Evolutionary conservation across 1,140 invertebrate species (phyloP).

Genomic region (Babylonia areolata): DNA sequence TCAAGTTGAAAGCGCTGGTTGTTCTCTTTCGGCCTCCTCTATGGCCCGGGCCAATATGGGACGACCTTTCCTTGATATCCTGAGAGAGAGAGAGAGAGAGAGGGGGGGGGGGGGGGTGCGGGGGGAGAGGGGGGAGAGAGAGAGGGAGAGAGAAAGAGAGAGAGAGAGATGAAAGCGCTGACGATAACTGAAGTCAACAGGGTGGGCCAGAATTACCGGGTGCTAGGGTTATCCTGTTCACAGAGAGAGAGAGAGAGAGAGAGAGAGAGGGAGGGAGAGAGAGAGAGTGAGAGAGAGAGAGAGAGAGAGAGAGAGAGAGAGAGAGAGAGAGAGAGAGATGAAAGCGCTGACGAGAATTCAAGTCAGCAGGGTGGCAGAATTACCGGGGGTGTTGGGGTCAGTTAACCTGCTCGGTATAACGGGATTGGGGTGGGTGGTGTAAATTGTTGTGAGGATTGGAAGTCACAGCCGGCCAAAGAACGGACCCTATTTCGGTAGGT

Average conservation of each 20-base stretch:
- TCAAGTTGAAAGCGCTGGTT: too few species aligned
- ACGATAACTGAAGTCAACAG: neutral
- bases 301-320: conserved; percentile 14
- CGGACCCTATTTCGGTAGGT: too few species aligned
- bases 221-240: neutral
- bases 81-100: conserved; percentile 21
- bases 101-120: conserved; percentile 22
- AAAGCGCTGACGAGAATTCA: too few species aligned
- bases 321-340: conserved; percentile 23
- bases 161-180: conserved; percentile 3
- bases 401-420: too few species aligned
- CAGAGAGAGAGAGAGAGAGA: too few species aligned
- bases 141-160: conserved; percentile 13
- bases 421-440: too few species aligned
- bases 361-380: too few species aligned
- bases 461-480: too few species aligned
- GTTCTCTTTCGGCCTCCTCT: too few species aligned
- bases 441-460: too few species aligned
- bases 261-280: too few species aligned
- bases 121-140: neutral
- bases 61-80: neutral
- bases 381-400: too few species aligned
- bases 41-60: neutral
- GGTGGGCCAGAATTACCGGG: neutral
- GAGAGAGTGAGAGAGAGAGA: neutral